phyloP scores from a whole-genome alignment of 2,797 vertebrate species.

The Xerus rutilus region DNA sequence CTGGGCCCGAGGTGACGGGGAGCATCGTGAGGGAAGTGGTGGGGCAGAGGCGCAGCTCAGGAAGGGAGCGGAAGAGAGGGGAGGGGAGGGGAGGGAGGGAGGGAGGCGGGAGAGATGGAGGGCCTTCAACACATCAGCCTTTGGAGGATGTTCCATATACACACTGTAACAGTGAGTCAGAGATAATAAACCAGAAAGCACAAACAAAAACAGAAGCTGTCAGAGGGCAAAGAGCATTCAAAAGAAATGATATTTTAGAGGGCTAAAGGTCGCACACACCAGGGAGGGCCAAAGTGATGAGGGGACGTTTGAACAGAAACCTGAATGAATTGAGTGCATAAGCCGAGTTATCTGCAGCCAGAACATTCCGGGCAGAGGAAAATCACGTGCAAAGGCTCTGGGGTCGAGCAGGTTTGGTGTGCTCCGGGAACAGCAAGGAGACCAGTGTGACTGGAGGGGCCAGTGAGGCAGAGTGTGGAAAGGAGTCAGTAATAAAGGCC shows the following conservation, averaged over 20 bases:
- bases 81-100: too few relatives aligned
- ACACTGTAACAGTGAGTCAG: neutral
- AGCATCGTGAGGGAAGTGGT: too few relatives aligned
- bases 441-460: accelerated
- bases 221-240: neutral
- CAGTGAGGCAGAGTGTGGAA: neutral
- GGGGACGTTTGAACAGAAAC: neutral
- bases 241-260: neutral
- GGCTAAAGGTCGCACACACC: neutral
- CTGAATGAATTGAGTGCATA: neutral
- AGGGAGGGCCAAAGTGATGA: neutral
- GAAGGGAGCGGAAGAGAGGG: too few relatives aligned
- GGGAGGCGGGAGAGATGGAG: too few relatives aligned
- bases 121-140: too few relatives aligned
- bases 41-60: too few relatives aligned
- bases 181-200: neutral
- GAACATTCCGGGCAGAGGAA: neutral
- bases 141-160: too few relatives aligned
- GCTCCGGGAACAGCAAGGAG: neutral
- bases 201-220: neutral
- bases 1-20: too few relatives aligned
- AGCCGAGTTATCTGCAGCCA: too few relatives aligned
- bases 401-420: neutral
- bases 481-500: neutral
- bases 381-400: neutral